A percentile compares a stretch with the other conserved stretches of the same genome.
These are phyloP conservation scores for Sprattus sprattus DNA, from an alignment of 2,113 vertebrate species.

Conservation along the genomic window DNA sequence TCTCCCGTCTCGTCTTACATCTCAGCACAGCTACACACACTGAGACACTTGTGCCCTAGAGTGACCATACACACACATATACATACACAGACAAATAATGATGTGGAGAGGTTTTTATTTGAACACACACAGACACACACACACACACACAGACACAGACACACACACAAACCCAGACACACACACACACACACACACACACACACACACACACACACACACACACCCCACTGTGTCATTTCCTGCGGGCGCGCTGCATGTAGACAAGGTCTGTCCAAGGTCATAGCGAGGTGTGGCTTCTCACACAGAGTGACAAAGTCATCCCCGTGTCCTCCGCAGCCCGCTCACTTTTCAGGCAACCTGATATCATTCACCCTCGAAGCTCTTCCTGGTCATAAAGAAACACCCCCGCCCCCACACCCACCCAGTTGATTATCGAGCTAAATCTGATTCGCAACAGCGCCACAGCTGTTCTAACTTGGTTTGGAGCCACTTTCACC, in stretches of 20 bases:
- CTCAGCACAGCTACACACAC: neutral
- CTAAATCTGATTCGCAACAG: neutral
- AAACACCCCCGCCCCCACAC: neutral
- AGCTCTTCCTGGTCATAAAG: conserved; percentile 4
- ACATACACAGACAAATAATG: neutral
- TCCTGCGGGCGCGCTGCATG: conserved; percentile 19
- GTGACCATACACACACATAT: neutral
- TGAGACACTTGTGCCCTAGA: neutral
- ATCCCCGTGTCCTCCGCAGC: conserved; percentile 13
- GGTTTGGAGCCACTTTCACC: neutral
- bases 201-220: neutral
- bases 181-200: neutral
- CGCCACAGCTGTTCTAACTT: neutral
- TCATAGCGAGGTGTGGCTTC: conserved; percentile 13
- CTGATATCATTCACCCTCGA: conserved; percentile 10
- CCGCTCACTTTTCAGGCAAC: neutral
- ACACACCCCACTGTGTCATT: neutral
- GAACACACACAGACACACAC: neutral
- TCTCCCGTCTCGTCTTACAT: neutral
- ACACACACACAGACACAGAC: neutral
- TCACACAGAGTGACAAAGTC: conserved; percentile 20
- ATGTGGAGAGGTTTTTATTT: neutral
- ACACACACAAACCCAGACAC: neutral
- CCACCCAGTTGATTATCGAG: neutral
- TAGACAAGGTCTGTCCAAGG: conserved; percentile 23